Evolutionary conservation across 92 coral and sea anemone species (phyloP), one percentile per base, ranked within the genome.

Genomic region (Nematostella vectensis): DNA sequence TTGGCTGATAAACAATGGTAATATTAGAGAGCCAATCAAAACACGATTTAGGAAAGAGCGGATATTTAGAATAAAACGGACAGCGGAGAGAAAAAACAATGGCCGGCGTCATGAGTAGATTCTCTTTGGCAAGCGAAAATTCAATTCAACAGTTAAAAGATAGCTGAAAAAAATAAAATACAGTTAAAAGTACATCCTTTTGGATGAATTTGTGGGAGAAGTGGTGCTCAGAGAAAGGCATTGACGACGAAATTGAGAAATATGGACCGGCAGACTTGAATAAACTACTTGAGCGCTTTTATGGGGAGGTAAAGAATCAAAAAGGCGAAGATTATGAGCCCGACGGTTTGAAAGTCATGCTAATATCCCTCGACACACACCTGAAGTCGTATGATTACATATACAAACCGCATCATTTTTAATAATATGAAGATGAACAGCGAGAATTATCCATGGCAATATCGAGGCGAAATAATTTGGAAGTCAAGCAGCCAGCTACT

Each of bases 371-470:
- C 16, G 72, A 65, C 38, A 26, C 67, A n/a, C 44, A 48, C 50
- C 31, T 57, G 2, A 48, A 52, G 11, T n/a, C n/a, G n/a, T n/a
- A n/a, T n/a, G n/a, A n/a, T n/a, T n/a, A n/a, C 69, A 61, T 8
- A n/a, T n/a, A n/a, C n/a, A n/a, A n/a, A n/a, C n/a, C n/a, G n/a
- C n/a, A n/a, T n/a, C n/a, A n/a, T n/a, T n/a, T n/a, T n/a, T n/a
- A n/a, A n/a, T n/a, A 39, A 12, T 47, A 64, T 15, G 67, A 65
- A 38, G 75, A 59, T 42, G 86, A 72, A 27, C 70, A 72, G 47
- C 30, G 53, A 59, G 17, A 51, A 28, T 56, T 69, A 30, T 50
- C 64, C 4, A 25, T 21, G 10, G 55, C 61, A 1, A 52, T 52
- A 31, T 55, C 64, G 11, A 17, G 29, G 29, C 40, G 38, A 24